A percentile compares a stretch with the other conserved stretches of the same genome.
phyloP scores from a whole-genome alignment of 1,140 invertebrate species.

The Coenobita brevimanus region DNA sequence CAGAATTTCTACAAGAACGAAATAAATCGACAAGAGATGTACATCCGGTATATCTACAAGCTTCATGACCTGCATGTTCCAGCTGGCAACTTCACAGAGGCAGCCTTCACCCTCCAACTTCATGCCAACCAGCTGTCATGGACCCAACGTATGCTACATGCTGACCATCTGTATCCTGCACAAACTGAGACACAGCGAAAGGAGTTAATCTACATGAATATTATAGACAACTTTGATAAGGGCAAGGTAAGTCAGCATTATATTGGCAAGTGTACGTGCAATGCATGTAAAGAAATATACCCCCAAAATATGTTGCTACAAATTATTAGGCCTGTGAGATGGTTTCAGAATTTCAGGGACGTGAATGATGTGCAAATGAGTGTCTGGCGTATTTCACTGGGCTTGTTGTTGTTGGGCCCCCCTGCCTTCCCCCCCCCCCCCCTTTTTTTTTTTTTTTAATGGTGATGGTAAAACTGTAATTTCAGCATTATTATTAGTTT shows the following conservation, averaged over 20 bases:
- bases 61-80: conserved; percentile 94
- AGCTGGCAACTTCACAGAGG: conserved; percentile 96
- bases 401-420: no score
- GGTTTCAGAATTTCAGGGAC: no score
- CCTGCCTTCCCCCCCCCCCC: no score
- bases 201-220: conserved; percentile 91
- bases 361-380: conserved; percentile 63
- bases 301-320: no score
- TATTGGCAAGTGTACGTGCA: no score
- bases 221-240: conserved; percentile 94
- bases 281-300: no score
- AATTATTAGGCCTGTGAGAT: no score
- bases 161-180: conserved; percentile 77
- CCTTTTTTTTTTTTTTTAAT: neutral
- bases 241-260: conserved; percentile 81
- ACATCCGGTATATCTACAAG: conserved; percentile 97
- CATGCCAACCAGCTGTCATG: conserved; percentile 94
- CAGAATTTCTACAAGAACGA: conserved; percentile 97
- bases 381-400: no score
- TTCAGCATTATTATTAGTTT: no score
- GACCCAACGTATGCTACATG: conserved; percentile 82
- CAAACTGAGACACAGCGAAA: conserved; percentile 94
- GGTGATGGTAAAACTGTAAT: conserved; percentile 69
- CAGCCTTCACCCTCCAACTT: conserved; percentile 94
- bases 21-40: conserved; percentile 96